Evolutionary conservation across 2,888 invertebrate genomes (phyloP), one percentile per base, ranked within the genome.

Genomic region (Pegoplata infirma): DNA sequence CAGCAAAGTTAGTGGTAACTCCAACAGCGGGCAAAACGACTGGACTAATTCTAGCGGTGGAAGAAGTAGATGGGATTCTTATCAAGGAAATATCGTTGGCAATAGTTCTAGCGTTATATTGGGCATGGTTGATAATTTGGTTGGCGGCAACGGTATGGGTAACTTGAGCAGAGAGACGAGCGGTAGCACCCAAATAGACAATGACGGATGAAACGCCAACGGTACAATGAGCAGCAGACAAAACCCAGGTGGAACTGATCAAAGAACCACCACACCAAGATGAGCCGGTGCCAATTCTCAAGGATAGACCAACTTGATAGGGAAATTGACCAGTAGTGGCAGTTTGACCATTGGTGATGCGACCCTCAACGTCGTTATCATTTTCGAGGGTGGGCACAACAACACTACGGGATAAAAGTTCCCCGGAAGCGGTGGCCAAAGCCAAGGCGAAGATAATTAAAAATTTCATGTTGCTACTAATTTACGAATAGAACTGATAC

Each of bases 171-270:
- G 82, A 80, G 8, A 56, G 82, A 21, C 82, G 82, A n/a, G 80
- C 72, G 4, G 58, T 58, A 4, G 84, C 83, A 16, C 85, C 85
- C 81, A 85, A 68, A 44, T 80, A 81, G 0, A 84, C 84, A 25
- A 64, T 76, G 6, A 77, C 82, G 3, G 81, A 80, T 28, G 56
- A 12, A 17, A 83, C 76, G 77, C 83, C 82, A 58, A 85, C 82
- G 0, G 84, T 84, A 75, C 88, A 88, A 78, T 88, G 88, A 81
- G 88, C 88, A 47, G 88, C 88, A 32, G 87, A 88, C 73, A 88
- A 64, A 23, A 88, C 83, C 85, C 87, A 88, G 14, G 82, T 72
- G 16, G 66, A 19, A 2, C 81, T 81, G 58, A 88, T 84, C 69
- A 88, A 72, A 46, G 87, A 86, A 47, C 88, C 88, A 73, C 88